These are phyloP conservation scores for Panulirus ornatus DNA, from an alignment of 1,140 invertebrate genomes.

Conservation along the genomic window DNA sequence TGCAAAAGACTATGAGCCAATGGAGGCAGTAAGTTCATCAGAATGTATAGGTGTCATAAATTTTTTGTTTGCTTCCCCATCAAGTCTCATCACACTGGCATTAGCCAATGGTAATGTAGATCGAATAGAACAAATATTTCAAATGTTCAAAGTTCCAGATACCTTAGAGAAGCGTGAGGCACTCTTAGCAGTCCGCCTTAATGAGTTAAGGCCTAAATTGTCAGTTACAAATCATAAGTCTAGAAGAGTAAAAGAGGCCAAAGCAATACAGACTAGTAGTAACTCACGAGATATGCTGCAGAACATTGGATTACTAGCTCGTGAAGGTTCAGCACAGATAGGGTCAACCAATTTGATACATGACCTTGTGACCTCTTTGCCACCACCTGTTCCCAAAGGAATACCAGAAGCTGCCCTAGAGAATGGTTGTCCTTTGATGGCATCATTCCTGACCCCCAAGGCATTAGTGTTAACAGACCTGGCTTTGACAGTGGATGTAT, in stretches of 20 bases:
- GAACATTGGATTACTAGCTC: conserved; percentile 49
- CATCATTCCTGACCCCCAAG: conserved; percentile 53
- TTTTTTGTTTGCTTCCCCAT: conserved; percentile 48
- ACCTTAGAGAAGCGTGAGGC: conserved; percentile 54
- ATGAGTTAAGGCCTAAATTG: conserved; percentile 52
- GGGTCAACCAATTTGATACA: conserved; percentile 54
- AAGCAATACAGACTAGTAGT: not conserved
- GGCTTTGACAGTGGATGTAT: conserved; percentile 55
- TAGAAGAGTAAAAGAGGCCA: conserved; percentile 5
- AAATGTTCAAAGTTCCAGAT: conserved; percentile 41
- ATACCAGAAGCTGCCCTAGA: conserved; percentile 33
- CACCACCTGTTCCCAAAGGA: conserved; percentile 56
- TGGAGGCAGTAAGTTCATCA: not conserved
- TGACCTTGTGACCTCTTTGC: conserved; percentile 52
- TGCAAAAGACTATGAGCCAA: conserved; percentile 13
- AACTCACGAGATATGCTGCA: conserved; percentile 34
- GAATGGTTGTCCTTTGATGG: conserved; percentile 40
- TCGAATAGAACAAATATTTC: conserved; percentile 45
- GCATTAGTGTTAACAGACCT: conserved; percentile 51
- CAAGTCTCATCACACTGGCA: conserved; percentile 57
- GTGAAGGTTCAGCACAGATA: conserved; percentile 53
- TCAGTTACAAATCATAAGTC: conserved; percentile 31
- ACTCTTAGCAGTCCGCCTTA: conserved; percentile 24
- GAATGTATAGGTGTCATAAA: conserved; percentile 49
- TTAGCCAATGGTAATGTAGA: conserved; percentile 59